Evolutionary conservation across 2,888 invertebrate species (phyloP).

Genomic region (Lordiphosa fenestrarum): DNA sequence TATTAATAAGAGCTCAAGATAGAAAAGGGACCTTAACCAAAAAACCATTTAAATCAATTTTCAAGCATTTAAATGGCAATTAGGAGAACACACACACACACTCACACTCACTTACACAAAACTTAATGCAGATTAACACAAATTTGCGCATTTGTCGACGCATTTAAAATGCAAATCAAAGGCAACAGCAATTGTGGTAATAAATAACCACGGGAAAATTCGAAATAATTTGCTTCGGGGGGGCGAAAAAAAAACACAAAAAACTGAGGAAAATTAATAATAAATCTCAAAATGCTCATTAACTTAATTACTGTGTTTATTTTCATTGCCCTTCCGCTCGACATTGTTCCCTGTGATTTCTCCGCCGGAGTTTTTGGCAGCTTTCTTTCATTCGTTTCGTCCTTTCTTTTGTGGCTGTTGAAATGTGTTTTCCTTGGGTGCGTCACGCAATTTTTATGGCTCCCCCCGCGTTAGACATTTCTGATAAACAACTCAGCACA

Average conservation of each 20-base stretch:
- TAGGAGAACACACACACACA: slow-evolving; percentile 30
- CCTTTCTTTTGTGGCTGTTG: slow-evolving; percentile 19
- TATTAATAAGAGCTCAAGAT: not conserved
- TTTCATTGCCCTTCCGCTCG: slow-evolving; percentile 71
- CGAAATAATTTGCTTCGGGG: slow-evolving; percentile 50
- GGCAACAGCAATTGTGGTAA: slow-evolving; percentile 54
- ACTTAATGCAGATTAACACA: slow-evolving; percentile 46
- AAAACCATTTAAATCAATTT: slow-evolving; percentile 51
- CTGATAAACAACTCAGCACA: slow-evolving; percentile 56
- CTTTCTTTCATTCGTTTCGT: slow-evolving; percentile 16
- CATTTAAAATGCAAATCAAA: slow-evolving; percentile 65
- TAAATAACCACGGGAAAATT: slow-evolving; percentile 57
- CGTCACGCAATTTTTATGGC: slow-evolving; percentile 71
- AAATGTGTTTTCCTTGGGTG: slow-evolving; percentile 61
- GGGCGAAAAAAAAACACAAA: not conserved
- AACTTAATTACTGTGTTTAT: slow-evolving; percentile 77
- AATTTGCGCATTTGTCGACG: slow-evolving; percentile 38
- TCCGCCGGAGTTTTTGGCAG: slow-evolving; percentile 9
- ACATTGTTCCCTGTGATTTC: slow-evolving; percentile 17
- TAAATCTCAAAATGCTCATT: slow-evolving; percentile 78
- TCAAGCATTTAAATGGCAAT: slow-evolving; percentile 60
- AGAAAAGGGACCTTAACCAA: slow-evolving; percentile 9
- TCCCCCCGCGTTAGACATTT: slow-evolving; percentile 17
- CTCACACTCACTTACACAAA: slow-evolving; percentile 12
- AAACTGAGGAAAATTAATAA: slow-evolving; percentile 65